Evolutionary conservation across 2,113 vertebrate genomes (phyloP).

Genomic region (Callionymus lyra): DNA sequence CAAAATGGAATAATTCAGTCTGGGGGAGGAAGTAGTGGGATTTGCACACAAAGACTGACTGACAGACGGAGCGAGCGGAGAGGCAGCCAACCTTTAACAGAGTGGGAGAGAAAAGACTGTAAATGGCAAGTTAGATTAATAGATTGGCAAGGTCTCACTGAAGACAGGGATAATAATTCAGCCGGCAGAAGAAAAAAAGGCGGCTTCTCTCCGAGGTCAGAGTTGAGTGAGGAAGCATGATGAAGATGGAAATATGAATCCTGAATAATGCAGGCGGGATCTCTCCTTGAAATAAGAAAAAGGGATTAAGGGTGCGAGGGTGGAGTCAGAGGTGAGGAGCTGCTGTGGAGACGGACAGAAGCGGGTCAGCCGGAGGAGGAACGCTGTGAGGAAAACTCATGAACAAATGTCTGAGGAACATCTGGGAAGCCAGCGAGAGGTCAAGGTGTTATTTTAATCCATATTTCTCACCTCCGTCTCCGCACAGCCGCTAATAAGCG

Average conservation of each 20-base stretch:
- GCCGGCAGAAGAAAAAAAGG: slow-evolving; percentile 52
- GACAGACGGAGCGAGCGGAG: slow-evolving; percentile 66
- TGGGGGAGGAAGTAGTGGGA: slow-evolving; percentile 60
- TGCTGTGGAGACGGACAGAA: slow-evolving; percentile 34
- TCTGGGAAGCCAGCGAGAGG: slow-evolving; percentile 23
- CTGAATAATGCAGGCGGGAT: slow-evolving; percentile 49
- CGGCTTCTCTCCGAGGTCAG: slow-evolving; percentile 60
- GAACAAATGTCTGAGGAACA: slow-evolving; percentile 27
- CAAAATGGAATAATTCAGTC: slow-evolving; percentile 70
- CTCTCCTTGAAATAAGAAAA: slow-evolving; percentile 48
- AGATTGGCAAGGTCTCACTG: slow-evolving; percentile 63
- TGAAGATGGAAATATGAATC: slow-evolving; percentile 58
- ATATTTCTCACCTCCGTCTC: slow-evolving; percentile 24
- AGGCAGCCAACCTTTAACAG: slow-evolving; percentile 70
- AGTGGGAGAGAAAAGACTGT: slow-evolving; percentile 60
- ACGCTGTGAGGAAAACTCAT: slow-evolving; percentile 31
- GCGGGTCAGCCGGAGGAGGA: slow-evolving; percentile 32
- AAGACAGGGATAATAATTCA: slow-evolving; percentile 63
- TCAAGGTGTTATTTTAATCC: slow-evolving; percentile 39
- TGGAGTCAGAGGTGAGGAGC: slow-evolving; percentile 47
- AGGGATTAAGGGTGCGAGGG: slow-evolving; percentile 35
- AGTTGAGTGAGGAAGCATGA: slow-evolving; percentile 56
- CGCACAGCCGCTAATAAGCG: slow-evolving; percentile 17
- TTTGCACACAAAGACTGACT: slow-evolving; percentile 74
- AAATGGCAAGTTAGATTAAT: slow-evolving; percentile 72